phyloP scores from a whole-genome alignment of 1,140 invertebrate genomes.

The Trinorchestia longiramus region DNA sequence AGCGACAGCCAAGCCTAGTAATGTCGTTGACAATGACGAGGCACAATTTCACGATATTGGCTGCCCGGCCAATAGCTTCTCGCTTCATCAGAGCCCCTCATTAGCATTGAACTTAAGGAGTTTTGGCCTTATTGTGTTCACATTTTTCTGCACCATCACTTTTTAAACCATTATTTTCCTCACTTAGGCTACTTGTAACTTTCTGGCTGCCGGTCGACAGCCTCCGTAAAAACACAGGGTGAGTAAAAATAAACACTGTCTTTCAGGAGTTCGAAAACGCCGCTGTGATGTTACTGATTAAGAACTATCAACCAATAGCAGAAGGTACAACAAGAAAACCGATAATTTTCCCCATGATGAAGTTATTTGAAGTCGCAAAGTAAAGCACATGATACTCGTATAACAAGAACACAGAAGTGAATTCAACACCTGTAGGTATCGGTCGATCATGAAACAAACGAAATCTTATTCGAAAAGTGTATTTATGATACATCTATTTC shows the following conservation, averaged over 20 bases:
- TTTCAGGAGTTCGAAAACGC: background rate
- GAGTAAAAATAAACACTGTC: background rate
- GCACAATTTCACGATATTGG: conserved; percentile 49
- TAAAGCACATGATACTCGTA: background rate
- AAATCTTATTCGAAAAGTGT: background rate
- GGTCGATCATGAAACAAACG: background rate
- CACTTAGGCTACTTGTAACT: background rate
- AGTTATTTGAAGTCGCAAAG: background rate
- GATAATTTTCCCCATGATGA: background rate
- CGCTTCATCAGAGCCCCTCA: conserved; percentile 48
- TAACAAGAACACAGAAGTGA: background rate
- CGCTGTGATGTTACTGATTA: background rate
- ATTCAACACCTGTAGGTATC: background rate
- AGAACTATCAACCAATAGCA: background rate
- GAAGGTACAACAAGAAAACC: background rate
- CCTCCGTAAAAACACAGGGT: background rate
- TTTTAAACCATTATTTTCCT: conserved; percentile 33
- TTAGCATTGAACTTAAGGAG: conserved; percentile 44
- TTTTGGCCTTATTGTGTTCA: conserved; percentile 41
- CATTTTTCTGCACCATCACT: conserved; percentile 44
- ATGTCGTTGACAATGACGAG: conserved; percentile 49
- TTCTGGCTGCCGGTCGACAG: background rate
- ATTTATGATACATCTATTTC: background rate
- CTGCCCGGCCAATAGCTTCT: conserved; percentile 42
- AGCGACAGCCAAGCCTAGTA: background rate